Base-by-base conservation (phyloP, 1,140 invertebrate genomes). In the Mizuhopecten yessoensis region DNA sequence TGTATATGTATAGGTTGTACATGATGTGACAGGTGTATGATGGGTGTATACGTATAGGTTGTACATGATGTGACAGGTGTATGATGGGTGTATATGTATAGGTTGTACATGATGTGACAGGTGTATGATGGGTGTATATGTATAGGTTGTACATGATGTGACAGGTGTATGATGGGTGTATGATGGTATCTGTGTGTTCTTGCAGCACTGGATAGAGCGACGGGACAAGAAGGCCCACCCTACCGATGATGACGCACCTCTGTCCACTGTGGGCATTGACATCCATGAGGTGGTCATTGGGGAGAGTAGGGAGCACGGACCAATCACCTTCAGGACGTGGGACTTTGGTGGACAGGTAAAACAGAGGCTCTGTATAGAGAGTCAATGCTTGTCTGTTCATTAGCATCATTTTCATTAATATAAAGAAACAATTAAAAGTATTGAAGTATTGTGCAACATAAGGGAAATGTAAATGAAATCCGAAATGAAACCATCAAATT, bases 281-380 rank as follows among this genome's bases (percentile, higher is more conserved):
- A 99, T 99, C 91, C 98, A 98, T 89, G 98, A 99, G 33, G 95
- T 99, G 98, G 91, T 94, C 10, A 89, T 99, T 98, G 94, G 95
- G 33, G 93, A 94, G 34, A 95, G 92, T 34, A 89, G 92, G 49
- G 90, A 89, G 33, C 94, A 93, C 36, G 99, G 99, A 0, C 98
- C 98, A 0, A 98, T 99, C 86, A 98, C 98, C n/a, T 99, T 99
- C 97, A 97, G 99, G 90, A 99, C 99, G 0, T 99, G 99, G 99
- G 99, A 99, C 96, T 99, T 99, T 97, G 99, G 99, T n/a, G 99
- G 99, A 0, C 99, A 99, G 97, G 97, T 97, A 92, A 92, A 75
- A n/a, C n/a, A n/a, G n/a, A n/a, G n/a, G n/a, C n/a, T n/a, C n/a
- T n/a, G n/a, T n/a, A n/a, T n/a, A n/a, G n/a, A n/a, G n/a, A n/a